These are phyloP conservation scores for Heliopora coerulea DNA, from an alignment of 92 coral and sea anemone genomes.

Conservation along the genomic window DNA sequence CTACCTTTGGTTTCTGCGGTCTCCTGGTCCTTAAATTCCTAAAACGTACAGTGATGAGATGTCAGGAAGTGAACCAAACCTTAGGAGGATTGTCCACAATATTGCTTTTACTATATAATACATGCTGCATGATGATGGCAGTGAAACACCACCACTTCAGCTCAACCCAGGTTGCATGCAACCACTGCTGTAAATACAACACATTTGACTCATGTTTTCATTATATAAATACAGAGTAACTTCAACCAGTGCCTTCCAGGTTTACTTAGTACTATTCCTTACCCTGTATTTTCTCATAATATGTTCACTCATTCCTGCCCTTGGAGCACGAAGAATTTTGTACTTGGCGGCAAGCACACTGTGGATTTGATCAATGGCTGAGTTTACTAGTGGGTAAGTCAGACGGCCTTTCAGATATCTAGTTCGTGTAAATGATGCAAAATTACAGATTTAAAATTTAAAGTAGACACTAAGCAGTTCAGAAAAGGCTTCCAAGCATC, in stretches of 20 bases:
- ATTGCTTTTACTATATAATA: no score
- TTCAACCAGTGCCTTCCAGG: no score
- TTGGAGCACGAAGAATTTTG: constrained; percentile 82
- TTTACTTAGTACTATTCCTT: constrained; percentile 1
- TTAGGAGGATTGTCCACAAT: no score
- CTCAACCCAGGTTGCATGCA: no score
- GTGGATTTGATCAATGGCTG: constrained; percentile 81
- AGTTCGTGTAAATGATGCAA: background rate
- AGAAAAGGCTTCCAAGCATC: no score
- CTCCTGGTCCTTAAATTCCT: constrained; percentile 97
- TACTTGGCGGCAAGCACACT: constrained; percentile 77
- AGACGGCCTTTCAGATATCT: constrained; percentile 92
- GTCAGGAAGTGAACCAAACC: background rate
- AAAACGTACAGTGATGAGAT: background rate
- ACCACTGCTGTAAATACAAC: no score
- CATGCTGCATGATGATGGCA: no score
- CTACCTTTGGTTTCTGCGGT: constrained; percentile 78
- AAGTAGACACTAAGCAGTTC: background rate
- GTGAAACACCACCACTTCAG: no score
- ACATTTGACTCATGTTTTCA: no score
- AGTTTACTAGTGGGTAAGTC: constrained; percentile 75
- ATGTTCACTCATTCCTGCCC: constrained; percentile 91
- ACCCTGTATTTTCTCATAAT: constrained; percentile 95
- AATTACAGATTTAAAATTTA: background rate
- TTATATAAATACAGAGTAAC: no score